Conservation (phyloP, 2,797 vertebrate species). For the Coilia nasus region DNA sequence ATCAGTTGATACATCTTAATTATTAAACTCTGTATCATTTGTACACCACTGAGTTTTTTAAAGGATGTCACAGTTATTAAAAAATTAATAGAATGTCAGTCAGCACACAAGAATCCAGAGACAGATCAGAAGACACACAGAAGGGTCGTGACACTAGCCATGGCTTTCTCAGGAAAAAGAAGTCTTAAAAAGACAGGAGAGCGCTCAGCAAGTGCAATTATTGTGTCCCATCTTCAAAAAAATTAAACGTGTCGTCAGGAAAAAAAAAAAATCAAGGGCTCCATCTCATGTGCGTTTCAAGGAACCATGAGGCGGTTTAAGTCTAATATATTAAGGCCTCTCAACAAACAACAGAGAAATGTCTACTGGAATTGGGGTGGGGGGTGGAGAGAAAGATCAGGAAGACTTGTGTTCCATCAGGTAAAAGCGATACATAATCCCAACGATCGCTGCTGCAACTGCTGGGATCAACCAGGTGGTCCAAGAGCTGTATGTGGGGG, state of each 20-base stretch:
- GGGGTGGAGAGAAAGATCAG: conserved; percentile 56
- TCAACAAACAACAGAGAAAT: conserved; percentile 58
- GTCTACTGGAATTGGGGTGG: conserved; percentile 38
- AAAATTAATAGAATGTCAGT: neutral
- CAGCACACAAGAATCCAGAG: neutral
- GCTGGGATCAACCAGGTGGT: conserved; percentile 86
- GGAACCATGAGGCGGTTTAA: conserved; percentile 55
- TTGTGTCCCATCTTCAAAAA: conserved; percentile 10
- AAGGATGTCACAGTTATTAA: neutral
- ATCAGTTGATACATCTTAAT: neutral
- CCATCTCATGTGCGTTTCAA: conserved; percentile 38
- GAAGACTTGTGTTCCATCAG: conserved; percentile 80
- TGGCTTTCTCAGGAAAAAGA: neutral
- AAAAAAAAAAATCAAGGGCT: conserved; percentile 8
- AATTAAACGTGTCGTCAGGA: neutral
- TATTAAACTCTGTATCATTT: neutral
- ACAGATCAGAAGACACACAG: neutral
- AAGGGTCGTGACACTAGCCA: neutral
- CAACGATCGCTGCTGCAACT: conserved; percentile 77
- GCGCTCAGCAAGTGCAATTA: neutral
- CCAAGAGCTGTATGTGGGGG: conserved; percentile 77
- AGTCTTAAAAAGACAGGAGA: neutral
- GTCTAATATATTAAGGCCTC: conserved; percentile 72
- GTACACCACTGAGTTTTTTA: neutral
- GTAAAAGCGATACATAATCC: conserved; percentile 89